A percentile compares a stretch with the other conserved stretches of the same genome.
These are phyloP conservation scores for Cheilosia variabilis DNA, from an alignment of 2,888 invertebrate species.

Conservation along the genomic window DNA sequence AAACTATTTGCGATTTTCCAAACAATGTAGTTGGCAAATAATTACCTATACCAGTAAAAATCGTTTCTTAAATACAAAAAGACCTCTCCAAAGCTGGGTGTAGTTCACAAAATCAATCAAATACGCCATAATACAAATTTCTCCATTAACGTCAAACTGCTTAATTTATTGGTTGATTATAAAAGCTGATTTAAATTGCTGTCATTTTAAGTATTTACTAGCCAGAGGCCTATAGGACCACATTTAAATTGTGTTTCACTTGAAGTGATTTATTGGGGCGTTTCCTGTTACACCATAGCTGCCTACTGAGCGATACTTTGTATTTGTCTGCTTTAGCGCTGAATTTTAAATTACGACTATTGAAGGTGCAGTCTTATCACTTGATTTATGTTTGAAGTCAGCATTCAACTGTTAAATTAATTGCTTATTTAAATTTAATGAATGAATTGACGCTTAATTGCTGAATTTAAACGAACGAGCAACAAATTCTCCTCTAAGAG, in stretches of 20 bases:
- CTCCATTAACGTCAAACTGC: not conserved
- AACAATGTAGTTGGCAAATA: no score
- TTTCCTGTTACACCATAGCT: not conserved
- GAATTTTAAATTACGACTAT: not conserved
- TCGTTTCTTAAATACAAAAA: no score
- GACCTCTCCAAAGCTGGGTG: no score
- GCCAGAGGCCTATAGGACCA: not conserved
- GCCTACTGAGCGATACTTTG: not conserved
- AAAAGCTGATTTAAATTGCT: not conserved
- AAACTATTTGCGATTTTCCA: no score
- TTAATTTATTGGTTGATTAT: not conserved
- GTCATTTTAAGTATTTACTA: not conserved
- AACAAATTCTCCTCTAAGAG: no score
- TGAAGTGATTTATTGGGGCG: slow-evolving; percentile 7
- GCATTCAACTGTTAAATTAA: not conserved
- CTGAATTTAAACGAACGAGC: not conserved
- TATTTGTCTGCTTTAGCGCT: not conserved
- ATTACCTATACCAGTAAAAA: no score
- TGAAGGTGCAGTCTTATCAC: not conserved
- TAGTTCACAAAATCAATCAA: not conserved
- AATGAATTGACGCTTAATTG: no score
- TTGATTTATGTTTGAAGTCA: not conserved
- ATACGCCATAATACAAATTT: not conserved
- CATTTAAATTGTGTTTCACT: not conserved
- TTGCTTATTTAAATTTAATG: slow-evolving; percentile 2